Evolutionary conservation across 2,888 invertebrate species (phyloP).

Genomic region (Helleia helle): DNA sequence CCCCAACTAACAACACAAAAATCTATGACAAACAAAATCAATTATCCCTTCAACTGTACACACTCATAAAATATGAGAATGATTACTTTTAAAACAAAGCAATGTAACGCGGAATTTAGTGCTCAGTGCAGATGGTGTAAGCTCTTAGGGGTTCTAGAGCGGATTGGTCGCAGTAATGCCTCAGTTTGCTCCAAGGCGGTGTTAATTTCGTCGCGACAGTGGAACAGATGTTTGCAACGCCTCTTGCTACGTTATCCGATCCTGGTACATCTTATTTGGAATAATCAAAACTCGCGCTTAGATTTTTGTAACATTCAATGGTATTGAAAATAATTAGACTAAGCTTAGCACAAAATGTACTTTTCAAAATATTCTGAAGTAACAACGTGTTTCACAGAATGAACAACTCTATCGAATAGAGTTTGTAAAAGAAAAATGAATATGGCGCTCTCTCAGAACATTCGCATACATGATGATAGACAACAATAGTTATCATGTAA

Average conservation of each 20-base stretch:
- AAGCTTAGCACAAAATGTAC: too few relatives aligned
- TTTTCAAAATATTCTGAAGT: too few relatives aligned
- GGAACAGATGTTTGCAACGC: conserved; percentile 56
- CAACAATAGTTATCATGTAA: too few relatives aligned
- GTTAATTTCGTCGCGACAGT: conserved; percentile 63
- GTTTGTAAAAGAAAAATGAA: too few relatives aligned
- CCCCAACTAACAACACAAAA: too few relatives aligned
- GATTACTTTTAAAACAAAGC: conserved; percentile 58
- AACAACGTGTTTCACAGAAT: too few relatives aligned
- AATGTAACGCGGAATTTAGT: conserved; percentile 60
- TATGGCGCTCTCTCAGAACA: too few relatives aligned
- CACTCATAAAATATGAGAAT: conserved; percentile 70
- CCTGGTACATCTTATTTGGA: conserved; percentile 7
- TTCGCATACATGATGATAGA: too few relatives aligned
- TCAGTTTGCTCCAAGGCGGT: conserved; percentile 51
- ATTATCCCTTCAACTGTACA: conserved; percentile 2
- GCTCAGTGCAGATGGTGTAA: conserved; percentile 56
- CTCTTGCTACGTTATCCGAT: conserved; percentile 14
- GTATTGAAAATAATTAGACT: too few relatives aligned
- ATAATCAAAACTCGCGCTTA: not conserved
- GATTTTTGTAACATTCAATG: too few relatives aligned
- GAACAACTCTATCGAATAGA: too few relatives aligned
- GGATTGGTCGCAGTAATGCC: conserved; percentile 54
- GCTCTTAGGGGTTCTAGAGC: conserved; percentile 57
- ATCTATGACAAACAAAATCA: too few relatives aligned